These are phyloP conservation scores for Trididemnum clinides DNA, from an alignment of 23 tunicate species.

Conservation along the genomic window DNA sequence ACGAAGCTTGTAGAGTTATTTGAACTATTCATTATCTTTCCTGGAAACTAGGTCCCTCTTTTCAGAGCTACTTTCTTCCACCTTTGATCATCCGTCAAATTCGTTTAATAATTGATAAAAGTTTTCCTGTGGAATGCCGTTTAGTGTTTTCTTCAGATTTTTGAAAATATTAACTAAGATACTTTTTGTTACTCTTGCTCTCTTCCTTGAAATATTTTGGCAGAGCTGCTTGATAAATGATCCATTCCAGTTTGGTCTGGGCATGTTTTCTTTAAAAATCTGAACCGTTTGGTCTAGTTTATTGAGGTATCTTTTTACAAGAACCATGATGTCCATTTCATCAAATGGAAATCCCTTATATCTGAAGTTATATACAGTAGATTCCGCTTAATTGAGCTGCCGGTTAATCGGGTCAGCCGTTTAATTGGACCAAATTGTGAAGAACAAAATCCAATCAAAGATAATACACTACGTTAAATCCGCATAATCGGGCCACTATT, in stretches of 20 bases:
- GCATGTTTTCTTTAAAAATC: not conserved
- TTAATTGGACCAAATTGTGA: too few species aligned
- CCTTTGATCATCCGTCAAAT: not conserved
- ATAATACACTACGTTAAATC: too few species aligned
- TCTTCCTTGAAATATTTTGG: not conserved
- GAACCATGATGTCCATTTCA: not conserved
- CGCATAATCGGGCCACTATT: too few species aligned
- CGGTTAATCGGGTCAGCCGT: too few species aligned
- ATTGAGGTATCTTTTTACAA: not conserved
- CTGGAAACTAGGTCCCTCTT: not conserved
- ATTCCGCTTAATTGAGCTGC: too few species aligned
- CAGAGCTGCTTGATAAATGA: not conserved
- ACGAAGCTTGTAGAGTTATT: not conserved
- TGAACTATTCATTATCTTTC: not conserved
- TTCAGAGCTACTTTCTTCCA: not conserved
- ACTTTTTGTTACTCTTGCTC: not conserved
- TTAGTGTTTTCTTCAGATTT: not conserved
- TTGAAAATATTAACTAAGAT: not conserved
- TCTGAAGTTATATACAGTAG: too few species aligned
- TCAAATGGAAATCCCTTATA: not conserved
- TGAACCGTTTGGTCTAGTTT: not conserved
- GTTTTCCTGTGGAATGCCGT: not conserved
- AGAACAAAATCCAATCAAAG: too few species aligned
- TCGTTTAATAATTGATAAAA: not conserved
- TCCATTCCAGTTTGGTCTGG: not conserved